Base-by-base conservation (phyloP, 1,140 invertebrate species). In the Temnothorax curvispinosus region DNA sequence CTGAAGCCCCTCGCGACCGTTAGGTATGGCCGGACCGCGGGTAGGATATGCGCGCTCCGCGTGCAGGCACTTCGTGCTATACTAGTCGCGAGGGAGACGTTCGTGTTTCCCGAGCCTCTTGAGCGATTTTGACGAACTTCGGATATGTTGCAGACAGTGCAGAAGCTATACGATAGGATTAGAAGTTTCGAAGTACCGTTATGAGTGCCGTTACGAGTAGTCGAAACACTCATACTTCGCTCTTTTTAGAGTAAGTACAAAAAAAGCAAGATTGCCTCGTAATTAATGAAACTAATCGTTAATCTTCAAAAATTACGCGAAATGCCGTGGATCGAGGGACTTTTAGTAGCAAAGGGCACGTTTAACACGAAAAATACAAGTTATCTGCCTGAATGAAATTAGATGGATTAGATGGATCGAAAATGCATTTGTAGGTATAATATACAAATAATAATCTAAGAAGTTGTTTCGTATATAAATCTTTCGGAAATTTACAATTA, bases 1-100 rank as follows among this genome's bases (percentile, higher is more conserved):
- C 75, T 80, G 84, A 85, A 91, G 89, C 86, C 88, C 81, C 88
- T 88, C 82, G 89, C 87, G 77, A 92, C 92, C 92, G 92, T 92
- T 92, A 92, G 88, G 90, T 91, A 92, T 89, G 90, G 88, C 84
- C 84, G 84, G 58, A 60, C 67, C 41, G 77, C 41, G 72, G 62
- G 81, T 67, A 87, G 62, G 88, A 87, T 88, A 86, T 75, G 64
- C 78, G 65, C 72, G 50, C 21, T 35, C 67, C 38, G 9, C 44
- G 15, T 50, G 50, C 58, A 74, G 56, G n/a, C 60, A 58, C 56
- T 56, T 44, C 58, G 85, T 60, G 64, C 74, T 54, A 7, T 35
- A 41, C 52, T 35, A 32, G 32, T 74, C 67, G 38, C 52, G 7
- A 50, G 41, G 21, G 80, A 58, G 69, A 82, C 38, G 27, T 72